These are phyloP conservation scores for Chlorodrepanis virens DNA, from an alignment of 2,113 vertebrate species.

Conservation along the genomic window DNA sequence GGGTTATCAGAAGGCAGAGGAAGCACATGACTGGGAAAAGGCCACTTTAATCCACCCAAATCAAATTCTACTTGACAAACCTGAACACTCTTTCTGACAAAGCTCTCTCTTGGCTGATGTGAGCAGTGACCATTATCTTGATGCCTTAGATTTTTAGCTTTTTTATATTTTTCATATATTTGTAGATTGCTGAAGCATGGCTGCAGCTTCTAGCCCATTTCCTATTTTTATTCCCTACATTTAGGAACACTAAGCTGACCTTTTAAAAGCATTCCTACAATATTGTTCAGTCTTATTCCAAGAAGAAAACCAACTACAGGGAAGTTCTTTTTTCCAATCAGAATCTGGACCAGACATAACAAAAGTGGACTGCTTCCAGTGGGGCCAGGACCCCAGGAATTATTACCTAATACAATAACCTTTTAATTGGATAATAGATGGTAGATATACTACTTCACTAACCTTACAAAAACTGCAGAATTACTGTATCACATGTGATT, in stretches of 20 bases:
- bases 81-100: not conserved
- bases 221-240: not conserved
- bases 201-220: too few relatives aligned
- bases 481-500: accelerated
- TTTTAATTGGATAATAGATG: not conserved
- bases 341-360: not conserved
- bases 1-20: not conserved
- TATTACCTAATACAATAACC: not conserved
- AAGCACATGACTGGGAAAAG: not conserved
- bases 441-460: not conserved
- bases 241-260: not conserved
- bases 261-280: not conserved
- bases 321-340: not conserved
- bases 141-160: not conserved
- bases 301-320: not conserved
- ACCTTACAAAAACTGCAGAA: not conserved
- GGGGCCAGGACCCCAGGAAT: not conserved
- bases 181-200: not conserved
- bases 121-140: not conserved
- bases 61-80: not conserved
- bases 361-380: not conserved
- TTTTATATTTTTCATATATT: not conserved
- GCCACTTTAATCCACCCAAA: not conserved
- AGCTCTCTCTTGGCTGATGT: not conserved
- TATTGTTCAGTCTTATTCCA: not conserved